Evolutionary conservation across 2,888 invertebrate species (phyloP).

Genomic region (Synergus gifuensis): DNA sequence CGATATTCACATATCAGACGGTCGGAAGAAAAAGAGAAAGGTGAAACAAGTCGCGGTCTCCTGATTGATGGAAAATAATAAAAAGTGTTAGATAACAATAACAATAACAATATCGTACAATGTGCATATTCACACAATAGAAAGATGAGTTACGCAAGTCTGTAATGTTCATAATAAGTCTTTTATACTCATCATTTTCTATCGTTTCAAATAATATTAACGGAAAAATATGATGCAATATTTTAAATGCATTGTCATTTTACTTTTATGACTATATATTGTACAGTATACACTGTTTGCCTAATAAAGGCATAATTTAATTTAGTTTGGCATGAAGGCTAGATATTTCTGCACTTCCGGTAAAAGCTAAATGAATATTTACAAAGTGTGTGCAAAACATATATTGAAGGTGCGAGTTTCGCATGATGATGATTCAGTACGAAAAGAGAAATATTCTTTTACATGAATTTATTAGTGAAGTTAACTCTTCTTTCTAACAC

Average conservation of each 20-base stretch:
- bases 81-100: background rate
- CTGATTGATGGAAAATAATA: conserved; percentile 1
- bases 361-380: background rate
- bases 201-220: background rate
- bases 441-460: too few species aligned
- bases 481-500: too few species aligned
- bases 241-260: background rate
- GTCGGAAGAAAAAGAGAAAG: background rate
- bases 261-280: background rate
- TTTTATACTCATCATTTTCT: background rate
- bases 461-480: too few species aligned
- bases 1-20: too few species aligned
- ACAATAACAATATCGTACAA: background rate
- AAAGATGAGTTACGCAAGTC: background rate
- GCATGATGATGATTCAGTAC: background rate
- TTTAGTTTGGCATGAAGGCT: background rate
- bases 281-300: background rate
- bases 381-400: background rate
- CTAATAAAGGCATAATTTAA: background rate
- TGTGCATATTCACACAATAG: background rate
- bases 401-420: background rate
- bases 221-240: background rate
- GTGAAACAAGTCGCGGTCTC: background rate
- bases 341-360: background rate
- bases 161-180: background rate